These are phyloP conservation scores for Tricholauxania praeusta DNA, from an alignment of 2,888 invertebrate genomes.

Conservation along the genomic window DNA sequence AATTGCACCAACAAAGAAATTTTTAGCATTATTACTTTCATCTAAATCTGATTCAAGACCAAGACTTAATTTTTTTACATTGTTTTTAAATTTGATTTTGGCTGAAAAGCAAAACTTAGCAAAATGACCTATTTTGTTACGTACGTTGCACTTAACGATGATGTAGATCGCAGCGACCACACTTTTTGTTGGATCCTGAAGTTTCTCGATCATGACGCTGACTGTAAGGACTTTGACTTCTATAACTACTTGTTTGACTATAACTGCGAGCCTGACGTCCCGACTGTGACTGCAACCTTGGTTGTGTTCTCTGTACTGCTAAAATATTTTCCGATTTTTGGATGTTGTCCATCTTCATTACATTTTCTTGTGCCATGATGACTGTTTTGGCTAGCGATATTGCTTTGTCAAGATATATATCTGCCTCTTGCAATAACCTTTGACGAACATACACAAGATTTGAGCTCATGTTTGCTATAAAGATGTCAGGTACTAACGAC, in stretches of 20 bases:
- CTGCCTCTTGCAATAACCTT: conserved; percentile 30
- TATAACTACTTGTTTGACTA: too few species aligned
- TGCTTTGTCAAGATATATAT: conserved; percentile 16
- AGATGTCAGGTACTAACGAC: conserved; percentile 32
- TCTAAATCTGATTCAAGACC: conserved; percentile 3
- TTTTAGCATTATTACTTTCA: background rate
- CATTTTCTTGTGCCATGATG: conserved; percentile 29
- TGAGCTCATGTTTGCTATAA: conserved; percentile 30
- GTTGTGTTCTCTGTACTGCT: too few species aligned
- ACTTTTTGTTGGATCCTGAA: background rate
- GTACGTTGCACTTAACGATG: too few species aligned
- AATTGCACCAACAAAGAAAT: background rate
- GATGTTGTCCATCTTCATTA: background rate
- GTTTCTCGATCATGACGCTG: too few species aligned
- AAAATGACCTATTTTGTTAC: conserved; percentile 20
- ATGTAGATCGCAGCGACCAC: conserved; percentile 3
- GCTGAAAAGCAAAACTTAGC: conserved; percentile 17
- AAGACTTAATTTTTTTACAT: conserved; percentile 21
- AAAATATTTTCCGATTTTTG: too few species aligned
- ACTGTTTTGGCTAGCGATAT: conserved; percentile 29
- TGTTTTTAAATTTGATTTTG: too few species aligned
- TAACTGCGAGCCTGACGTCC: too few species aligned
- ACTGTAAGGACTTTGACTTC: too few species aligned
- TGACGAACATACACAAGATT: conserved; percentile 31
- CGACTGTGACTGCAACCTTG: too few species aligned